Percentiles rank a stretch among this genome's conserved stretches.
phyloP scores from a whole-genome alignment of 2,113 vertebrate genomes.

The Tetrao urogallus region DNA sequence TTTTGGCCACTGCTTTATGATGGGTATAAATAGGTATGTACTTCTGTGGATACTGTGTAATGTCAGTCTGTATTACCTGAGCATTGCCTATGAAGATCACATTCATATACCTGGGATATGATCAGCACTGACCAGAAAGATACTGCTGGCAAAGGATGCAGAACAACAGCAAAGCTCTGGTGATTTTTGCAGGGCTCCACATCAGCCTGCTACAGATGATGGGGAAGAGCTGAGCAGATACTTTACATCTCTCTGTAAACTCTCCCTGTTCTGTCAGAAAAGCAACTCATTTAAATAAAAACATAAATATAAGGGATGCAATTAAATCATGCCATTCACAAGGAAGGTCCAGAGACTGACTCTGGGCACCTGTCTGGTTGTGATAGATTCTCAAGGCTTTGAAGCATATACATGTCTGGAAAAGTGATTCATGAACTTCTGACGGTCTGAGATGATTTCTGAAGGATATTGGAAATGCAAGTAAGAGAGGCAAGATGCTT shows the following conservation, averaged over 20 bases:
- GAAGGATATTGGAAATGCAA: background rate
- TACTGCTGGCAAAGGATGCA: background rate
- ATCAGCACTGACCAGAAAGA: background rate
- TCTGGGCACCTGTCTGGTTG: background rate
- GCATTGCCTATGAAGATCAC: background rate
- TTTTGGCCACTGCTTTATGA: background rate
- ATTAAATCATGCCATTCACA: background rate
- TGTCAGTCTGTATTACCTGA: conserved; percentile 39
- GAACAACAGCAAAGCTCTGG: background rate
- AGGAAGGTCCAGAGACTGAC: background rate
- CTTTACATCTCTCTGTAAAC: conserved; percentile 4
- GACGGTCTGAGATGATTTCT: background rate
- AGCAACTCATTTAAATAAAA: background rate
- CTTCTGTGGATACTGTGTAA: background rate
- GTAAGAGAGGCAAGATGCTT: background rate
- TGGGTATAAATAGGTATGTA: background rate
- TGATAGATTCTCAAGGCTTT: background rate
- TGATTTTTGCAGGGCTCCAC: background rate
- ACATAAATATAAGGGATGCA: background rate
- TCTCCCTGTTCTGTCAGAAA: background rate
- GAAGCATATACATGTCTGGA: background rate
- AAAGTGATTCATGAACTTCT: background rate
- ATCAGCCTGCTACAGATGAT: background rate
- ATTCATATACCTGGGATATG: background rate
- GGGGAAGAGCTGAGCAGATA: conserved; percentile 15